Evolutionary conservation across 2,797 vertebrate species (phyloP), one percentile per base, ranked within the genome.

Genomic region (Ciconia nigra): DNA sequence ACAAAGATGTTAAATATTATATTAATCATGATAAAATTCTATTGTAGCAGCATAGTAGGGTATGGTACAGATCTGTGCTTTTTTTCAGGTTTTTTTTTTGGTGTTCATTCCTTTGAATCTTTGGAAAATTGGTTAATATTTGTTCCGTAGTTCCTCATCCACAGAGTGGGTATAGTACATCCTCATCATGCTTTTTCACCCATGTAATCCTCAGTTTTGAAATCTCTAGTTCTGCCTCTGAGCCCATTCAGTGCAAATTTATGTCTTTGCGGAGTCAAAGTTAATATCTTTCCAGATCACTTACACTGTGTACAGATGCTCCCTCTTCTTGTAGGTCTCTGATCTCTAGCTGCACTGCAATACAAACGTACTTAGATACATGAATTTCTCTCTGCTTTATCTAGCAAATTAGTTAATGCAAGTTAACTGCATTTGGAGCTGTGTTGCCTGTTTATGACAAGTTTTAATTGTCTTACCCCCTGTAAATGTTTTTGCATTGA

Each of bases 281-380:
- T 42, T 47, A n/a, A 4, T 35, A 25, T 66, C 89, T 83, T 78
- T 58, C 47, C 9, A 41, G 31, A 9, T 69, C 13, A 26, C 7
- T 47, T 67, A 10, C 12, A 5, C 1, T 42, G 11, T 47, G 19
- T 74, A 11, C 8, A 39, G 39, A 15, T 89, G 33, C 26, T 79
- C 33, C 31, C 18, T 41, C 4, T 46, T 37, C 81, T 52, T 57
- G 31, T 42, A 77, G 33, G 42, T 72, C 55, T 13, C 28, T 24
- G 10, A 1, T 80, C 47, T 91, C 61, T 55, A 66, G 13, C 46
- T 77, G 47, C n/a, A 8, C 37, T 35, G 21, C 37, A 41, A 1
- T 49, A 41, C 6, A 49, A 57, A 11, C 0, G 0, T 67, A 3
- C 41, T 63, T 65, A 25, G 41, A 17, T 47, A 16, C 2, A 9